phyloP scores from a whole-genome alignment of 1,140 invertebrate species.

The Ceratosolen fusciceps region DNA sequence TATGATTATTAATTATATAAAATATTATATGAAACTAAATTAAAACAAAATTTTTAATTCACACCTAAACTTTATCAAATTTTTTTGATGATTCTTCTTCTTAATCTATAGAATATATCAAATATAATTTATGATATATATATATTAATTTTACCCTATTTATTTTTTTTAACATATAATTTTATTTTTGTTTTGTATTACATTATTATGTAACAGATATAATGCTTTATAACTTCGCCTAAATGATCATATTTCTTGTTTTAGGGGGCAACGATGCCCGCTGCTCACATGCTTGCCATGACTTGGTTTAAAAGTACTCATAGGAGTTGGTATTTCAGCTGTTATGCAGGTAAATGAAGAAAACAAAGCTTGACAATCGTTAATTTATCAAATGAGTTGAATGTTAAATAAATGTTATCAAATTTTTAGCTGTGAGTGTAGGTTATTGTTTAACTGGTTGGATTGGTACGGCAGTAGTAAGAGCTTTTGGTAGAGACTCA shows the following conservation, averaged over 20 bases:
- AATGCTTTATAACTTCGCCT: no score
- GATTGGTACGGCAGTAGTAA: conserved; percentile 72
- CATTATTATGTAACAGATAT: no score
- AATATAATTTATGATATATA: no score
- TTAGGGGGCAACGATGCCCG: conserved; percentile 75
- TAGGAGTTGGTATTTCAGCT: conserved; percentile 74
- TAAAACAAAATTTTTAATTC: no score
- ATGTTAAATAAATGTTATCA: not conserved
- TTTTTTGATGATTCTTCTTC: no score
- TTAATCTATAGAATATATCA: no score
- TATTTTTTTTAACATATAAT: no score
- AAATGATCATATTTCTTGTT: conserved; percentile 35
- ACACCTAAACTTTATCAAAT: no score
- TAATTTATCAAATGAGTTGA: not conserved
- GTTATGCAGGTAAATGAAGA: conserved; percentile 71
- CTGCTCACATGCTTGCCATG: conserved; percentile 75
- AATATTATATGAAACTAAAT: no score
- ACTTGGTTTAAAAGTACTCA: conserved; percentile 75
- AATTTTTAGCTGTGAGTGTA: conserved; percentile 71
- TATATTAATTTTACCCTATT: no score
- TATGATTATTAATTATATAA: no score
- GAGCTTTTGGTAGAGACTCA: conserved; percentile 72
- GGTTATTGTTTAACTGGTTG: conserved; percentile 74
- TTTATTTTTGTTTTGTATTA: no score
- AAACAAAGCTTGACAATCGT: not conserved